These are phyloP conservation scores for Diadophis punctatus DNA, from an alignment of 2,113 vertebrate genomes.

Conservation along the genomic window DNA sequence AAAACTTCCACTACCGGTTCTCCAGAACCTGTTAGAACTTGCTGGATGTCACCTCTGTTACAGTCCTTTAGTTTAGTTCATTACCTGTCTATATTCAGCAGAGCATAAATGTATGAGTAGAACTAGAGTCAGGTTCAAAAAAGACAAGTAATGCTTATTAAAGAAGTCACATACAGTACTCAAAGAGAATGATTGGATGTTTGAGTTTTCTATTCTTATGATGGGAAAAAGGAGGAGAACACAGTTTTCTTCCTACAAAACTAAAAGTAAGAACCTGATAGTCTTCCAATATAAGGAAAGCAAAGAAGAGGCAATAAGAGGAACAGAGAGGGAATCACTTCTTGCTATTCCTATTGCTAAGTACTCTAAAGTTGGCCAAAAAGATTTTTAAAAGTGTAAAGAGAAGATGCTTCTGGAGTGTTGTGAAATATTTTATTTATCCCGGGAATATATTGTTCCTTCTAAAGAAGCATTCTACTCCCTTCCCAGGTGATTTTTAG, in stretches of 20 bases:
- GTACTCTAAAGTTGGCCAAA: neutral
- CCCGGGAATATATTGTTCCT: neutral
- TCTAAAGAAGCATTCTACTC: neutral
- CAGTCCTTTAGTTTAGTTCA: neutral
- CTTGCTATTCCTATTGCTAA: neutral
- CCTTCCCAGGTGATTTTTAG: neutral
- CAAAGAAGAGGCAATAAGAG: neutral
- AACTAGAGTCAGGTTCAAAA: neutral
- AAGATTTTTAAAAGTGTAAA: neutral
- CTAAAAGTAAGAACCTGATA: neutral
- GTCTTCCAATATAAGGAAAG: neutral
- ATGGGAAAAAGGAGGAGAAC: neutral
- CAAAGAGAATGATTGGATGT: neutral
- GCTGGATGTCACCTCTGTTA: too few species aligned
- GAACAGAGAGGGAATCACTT: neutral
- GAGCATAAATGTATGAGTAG: neutral
- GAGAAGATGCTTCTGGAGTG: neutral
- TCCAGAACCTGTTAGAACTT: too few species aligned
- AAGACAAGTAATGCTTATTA: neutral
- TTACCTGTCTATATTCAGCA: neutral
- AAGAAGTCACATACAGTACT: neutral
- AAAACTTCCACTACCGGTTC: too few species aligned
- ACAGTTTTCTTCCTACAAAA: neutral
- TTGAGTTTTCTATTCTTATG: neutral
- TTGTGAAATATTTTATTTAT: neutral